Base-by-base conservation (phyloP, 2,888 invertebrate species). In the Apocheima hispidaria region DNA sequence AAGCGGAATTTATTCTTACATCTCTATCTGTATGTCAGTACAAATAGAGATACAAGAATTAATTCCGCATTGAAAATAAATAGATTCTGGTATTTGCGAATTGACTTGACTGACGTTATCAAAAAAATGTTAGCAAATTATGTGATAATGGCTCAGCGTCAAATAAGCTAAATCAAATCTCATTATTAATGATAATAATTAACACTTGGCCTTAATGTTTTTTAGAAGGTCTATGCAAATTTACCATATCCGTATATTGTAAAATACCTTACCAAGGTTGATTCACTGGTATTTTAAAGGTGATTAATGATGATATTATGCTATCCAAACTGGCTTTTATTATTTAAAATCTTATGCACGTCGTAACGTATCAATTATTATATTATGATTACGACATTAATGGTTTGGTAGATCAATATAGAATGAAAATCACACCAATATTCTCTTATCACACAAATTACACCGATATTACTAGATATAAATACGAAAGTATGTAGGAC, bases 241-340 rank as follows among this genome's bases (percentile, higher is more conserved):
- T 20, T 30, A 40, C 26, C 51, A 28, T 51, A 40, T 51, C 51
- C 51, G 51, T 20, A 28, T 30, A 2, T 18, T n/a, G 36, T 50
- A 38, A 38, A 26, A 51, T 40, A n/a, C 20, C 10, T 20, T 16
- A 20, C 28, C 28, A 51, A 51, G 51, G 51, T 20, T 40, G 40
- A 51, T 20, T 51, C 40, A 30, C 40, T 40, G 18, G 40, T 48
- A 12, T 40, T 48, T 38, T 38, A 50, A 54, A 38, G 2, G 40
- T 38, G 28, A 55, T 40, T 28, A 30, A 48, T 46, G 36, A 23
- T 21, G 50, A 18, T n/a, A 28, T 38, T 51, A 26, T 10, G n/a
- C 10, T n/a, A n/a, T 16, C 20, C 12, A 12, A n/a, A 28, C 20
- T 51, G 20, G 18, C 20, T 20, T 33, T 26, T 38, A 40, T 28